Conservation (phyloP, 2,888 invertebrate species). For the Neoaliturus tenellus region DNA sequence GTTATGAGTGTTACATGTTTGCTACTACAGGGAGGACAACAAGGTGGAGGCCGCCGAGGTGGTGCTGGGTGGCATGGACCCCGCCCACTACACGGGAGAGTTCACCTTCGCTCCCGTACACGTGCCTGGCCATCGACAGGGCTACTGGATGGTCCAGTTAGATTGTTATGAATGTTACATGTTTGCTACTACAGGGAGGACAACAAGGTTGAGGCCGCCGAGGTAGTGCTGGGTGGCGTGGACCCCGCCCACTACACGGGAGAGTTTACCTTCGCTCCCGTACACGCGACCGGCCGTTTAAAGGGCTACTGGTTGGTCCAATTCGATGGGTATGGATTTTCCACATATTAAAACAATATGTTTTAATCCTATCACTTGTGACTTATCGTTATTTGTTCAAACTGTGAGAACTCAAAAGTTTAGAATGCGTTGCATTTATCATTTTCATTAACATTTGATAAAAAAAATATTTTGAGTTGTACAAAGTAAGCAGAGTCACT, state of each 20-base stretch:
- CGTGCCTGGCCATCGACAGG: neutral
- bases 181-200: neutral
- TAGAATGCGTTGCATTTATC: too few relatives aligned
- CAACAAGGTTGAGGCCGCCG: neutral
- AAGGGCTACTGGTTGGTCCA: too few relatives aligned
- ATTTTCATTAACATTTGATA: too few relatives aligned
- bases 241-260: constrained; percentile 29
- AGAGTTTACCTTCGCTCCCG: constrained; percentile 13
- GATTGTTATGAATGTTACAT: constrained; percentile 76
- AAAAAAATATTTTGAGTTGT: too few relatives aligned
- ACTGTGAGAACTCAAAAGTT: too few relatives aligned
- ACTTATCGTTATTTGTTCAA: too few relatives aligned
- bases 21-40: neutral
- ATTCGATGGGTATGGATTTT: too few relatives aligned
- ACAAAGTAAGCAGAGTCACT: too few relatives aligned
- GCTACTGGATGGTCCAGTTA: constrained; percentile 85
- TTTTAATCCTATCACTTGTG: too few relatives aligned
- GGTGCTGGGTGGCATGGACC: constrained; percentile 23
- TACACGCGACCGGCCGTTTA: too few relatives aligned
- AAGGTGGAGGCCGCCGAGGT: neutral
- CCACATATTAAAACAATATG: too few relatives aligned
- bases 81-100: constrained; percentile 16
- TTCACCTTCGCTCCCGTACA: constrained; percentile 11
- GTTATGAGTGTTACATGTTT: constrained; percentile 69
- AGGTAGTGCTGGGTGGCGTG: constrained; percentile 21